A percentile compares a stretch with the other conserved stretches of the same genome.
Conservation (phyloP, 2,888 invertebrate species). For the Zonitis immaculata region DNA sequence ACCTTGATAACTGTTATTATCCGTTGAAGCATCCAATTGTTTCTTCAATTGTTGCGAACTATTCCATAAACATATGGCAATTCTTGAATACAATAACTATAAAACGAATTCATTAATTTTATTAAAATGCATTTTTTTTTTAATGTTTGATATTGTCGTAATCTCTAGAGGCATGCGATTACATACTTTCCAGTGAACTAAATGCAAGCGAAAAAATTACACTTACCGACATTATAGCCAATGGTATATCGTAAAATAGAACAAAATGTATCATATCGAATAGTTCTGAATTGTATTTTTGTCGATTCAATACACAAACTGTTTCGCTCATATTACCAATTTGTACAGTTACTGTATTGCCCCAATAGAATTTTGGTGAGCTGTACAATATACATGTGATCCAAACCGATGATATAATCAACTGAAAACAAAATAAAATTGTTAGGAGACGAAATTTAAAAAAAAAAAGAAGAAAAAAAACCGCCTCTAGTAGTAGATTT, state of each 20-base stretch:
- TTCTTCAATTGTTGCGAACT: constrained; percentile 64
- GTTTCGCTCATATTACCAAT: constrained; percentile 57
- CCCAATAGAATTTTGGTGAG: constrained; percentile 78
- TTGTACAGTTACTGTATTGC: constrained; percentile 63
- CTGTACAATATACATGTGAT: constrained; percentile 76
- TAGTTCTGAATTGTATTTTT: constrained; percentile 72
- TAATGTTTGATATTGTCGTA: too few relatives aligned
- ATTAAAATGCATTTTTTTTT: too few relatives aligned
- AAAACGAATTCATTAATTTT: too few relatives aligned
- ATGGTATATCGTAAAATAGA: constrained; percentile 75
- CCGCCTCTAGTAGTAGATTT: too few relatives aligned
- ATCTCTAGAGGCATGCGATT: background rate
- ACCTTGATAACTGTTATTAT: constrained; percentile 32
- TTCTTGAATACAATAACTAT: constrained; percentile 74
- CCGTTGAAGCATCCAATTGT: constrained; percentile 45
- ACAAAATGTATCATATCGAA: constrained; percentile 79
- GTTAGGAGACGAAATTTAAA: too few relatives aligned
- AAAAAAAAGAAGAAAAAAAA: too few relatives aligned
- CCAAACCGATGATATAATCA: constrained; percentile 78
- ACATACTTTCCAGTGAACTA: background rate
- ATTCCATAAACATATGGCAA: constrained; percentile 80
- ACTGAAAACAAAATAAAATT: constrained; percentile 53
- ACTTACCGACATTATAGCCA: constrained; percentile 74
- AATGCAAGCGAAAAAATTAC: constrained; percentile 1
- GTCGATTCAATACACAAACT: constrained; percentile 69